phyloP scores from a whole-genome alignment of 1,140 invertebrate genomes.

The Coboldia fuscipes region DNA sequence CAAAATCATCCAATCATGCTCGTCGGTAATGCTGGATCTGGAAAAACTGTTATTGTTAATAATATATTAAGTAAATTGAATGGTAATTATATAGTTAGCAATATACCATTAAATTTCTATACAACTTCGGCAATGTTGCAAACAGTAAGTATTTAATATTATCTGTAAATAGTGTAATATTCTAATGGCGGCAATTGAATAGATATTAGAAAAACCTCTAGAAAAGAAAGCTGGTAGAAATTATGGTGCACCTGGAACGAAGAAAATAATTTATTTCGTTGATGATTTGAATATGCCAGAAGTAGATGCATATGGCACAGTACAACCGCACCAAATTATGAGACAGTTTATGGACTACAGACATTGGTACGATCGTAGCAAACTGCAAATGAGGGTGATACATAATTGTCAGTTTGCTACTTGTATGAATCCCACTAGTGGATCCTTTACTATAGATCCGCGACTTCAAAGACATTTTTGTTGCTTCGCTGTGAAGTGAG shows the following conservation, averaged over 20 bases:
- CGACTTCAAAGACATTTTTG: slow-evolving; percentile 82
- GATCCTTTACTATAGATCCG: slow-evolving; percentile 84
- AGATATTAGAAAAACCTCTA: slow-evolving; percentile 73
- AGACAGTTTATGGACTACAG: slow-evolving; percentile 85
- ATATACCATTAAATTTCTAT: slow-evolving; percentile 88
- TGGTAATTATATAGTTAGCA: slow-evolving; percentile 57
- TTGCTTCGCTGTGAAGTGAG: slow-evolving; percentile 75
- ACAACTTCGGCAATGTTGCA: slow-evolving; percentile 87
- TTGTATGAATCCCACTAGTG: slow-evolving; percentile 92
- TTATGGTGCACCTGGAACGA: slow-evolving; percentile 71
- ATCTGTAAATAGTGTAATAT: no score
- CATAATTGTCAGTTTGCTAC: slow-evolving; percentile 85
- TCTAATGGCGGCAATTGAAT: no score
- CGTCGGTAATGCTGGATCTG: slow-evolving; percentile 68
- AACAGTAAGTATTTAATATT: no score
- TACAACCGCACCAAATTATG: slow-evolving; percentile 85
- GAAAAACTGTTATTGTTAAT: slow-evolving; percentile 69
- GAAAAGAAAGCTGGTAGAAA: slow-evolving; percentile 90
- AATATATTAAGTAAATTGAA: slow-evolving; percentile 58
- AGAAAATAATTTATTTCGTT: slow-evolving; percentile 84
- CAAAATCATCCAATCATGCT: slow-evolving; percentile 73
- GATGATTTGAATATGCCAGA: slow-evolving; percentile 97
- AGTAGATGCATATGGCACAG: slow-evolving; percentile 85
- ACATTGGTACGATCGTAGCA: slow-evolving; percentile 75
- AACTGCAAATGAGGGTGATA: slow-evolving; percentile 77